These are phyloP conservation scores for Camptogramma bilineatum DNA, from an alignment of 2,888 invertebrate species.

Conservation along the genomic window DNA sequence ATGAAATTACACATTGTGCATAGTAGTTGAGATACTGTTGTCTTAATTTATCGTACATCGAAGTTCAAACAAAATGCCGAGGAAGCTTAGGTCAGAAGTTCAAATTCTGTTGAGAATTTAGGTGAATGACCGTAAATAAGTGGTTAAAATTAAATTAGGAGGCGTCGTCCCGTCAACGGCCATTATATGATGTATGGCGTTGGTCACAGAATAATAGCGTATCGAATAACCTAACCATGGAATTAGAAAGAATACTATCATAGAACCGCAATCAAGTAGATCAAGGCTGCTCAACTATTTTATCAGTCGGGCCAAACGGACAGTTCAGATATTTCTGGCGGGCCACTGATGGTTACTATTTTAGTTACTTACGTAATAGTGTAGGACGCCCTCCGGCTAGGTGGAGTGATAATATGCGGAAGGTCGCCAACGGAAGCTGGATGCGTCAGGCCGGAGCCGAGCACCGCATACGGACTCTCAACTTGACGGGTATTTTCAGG, in stretches of 20 bases:
- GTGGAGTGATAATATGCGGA: too few species aligned
- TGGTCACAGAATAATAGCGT: conserved; percentile 21
- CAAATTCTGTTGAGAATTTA: conserved; percentile 58
- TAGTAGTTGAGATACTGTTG: conserved; percentile 15
- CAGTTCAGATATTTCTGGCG: too few species aligned
- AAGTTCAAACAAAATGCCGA: conserved; percentile 44
- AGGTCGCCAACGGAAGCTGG: too few species aligned
- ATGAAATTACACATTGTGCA: too few species aligned
- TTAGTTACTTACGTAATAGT: too few species aligned
- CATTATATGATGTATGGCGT: conserved; percentile 39
- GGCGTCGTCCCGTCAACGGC: conserved; percentile 48
- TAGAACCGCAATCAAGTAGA: conserved; percentile 22
- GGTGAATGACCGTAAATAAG: conserved; percentile 54
- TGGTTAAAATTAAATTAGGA: conserved; percentile 58
- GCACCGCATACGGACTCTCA: too few species aligned
- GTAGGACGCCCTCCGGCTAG: too few species aligned
- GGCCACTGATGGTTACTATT: too few species aligned
- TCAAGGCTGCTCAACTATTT: too few species aligned
- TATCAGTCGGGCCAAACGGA: too few species aligned
- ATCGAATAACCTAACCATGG: conserved; percentile 12
- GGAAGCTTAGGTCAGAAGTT: conserved; percentile 66
- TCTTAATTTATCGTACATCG: conserved; percentile 3
- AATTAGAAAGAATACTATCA: not conserved
- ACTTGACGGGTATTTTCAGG: too few species aligned
- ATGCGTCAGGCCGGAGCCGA: too few species aligned